Evolutionary conservation across 53 echinoderm and acorn worm species (phyloP).

Genomic region (Holothuria scabra): DNA sequence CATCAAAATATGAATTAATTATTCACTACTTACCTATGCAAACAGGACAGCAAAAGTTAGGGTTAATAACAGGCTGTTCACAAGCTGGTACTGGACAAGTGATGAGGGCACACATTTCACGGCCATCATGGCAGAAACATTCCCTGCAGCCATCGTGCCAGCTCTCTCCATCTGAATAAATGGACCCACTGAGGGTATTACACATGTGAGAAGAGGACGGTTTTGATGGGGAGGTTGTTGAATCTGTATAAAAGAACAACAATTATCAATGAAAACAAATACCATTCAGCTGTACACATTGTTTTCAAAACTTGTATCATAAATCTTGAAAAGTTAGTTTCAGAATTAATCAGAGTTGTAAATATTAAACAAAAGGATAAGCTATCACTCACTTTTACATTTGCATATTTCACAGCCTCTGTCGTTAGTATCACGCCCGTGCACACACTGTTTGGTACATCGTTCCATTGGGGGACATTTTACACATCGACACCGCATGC

Average conservation of each 20-base stretch:
- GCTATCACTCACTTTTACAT: constrained; percentile 77
- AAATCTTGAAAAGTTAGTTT: no score
- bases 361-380: no score
- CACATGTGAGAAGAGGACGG: constrained; percentile 50
- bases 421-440: constrained; percentile 88
- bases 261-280: neutral
- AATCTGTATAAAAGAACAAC: neutral
- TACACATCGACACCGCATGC: constrained; percentile 79
- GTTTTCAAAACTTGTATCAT: no score
- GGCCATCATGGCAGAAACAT: constrained; percentile 96
- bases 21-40: constrained; percentile 70
- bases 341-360: no score
- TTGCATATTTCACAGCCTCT: constrained; percentile 92
- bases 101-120: constrained; percentile 97
- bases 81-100: constrained; percentile 85
- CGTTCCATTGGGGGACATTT: constrained; percentile 70
- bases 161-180: constrained; percentile 90
- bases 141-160: constrained; percentile 99
- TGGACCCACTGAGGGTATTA: constrained; percentile 39
- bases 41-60: constrained; percentile 89
- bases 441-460: constrained; percentile 86
- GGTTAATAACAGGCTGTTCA: constrained; percentile 75
- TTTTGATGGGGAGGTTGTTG: constrained; percentile 38
- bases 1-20: no score
- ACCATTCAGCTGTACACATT: neutral